Conservation (phyloP, 2,797 vertebrate species). For the Pelobates cultripes region DNA sequence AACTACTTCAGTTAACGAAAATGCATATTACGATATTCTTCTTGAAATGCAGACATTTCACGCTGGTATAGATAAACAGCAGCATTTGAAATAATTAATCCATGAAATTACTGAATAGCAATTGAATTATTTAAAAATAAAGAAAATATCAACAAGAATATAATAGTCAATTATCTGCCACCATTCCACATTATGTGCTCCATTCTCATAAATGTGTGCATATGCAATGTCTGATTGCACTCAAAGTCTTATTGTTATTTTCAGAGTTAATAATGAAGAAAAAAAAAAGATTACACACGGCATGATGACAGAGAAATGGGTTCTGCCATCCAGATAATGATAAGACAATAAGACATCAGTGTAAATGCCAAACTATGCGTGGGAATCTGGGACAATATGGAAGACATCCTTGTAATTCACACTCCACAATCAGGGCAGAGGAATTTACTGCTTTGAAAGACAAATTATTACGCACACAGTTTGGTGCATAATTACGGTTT, state of each 20-base stretch:
- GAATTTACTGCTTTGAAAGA: conserved; percentile 18
- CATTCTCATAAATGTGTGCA: neutral
- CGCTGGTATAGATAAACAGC: no score
- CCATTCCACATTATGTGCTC: neutral
- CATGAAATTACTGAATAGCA: neutral
- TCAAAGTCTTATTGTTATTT: neutral
- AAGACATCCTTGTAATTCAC: conserved; percentile 29
- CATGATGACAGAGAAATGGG: neutral
- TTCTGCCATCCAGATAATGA: conserved; percentile 17
- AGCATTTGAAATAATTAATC: neutral
- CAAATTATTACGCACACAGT: conserved; percentile 21
- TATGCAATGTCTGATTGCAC: neutral
- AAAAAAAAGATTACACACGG: neutral
- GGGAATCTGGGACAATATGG: conserved; percentile 38
- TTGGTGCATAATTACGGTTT: conserved; percentile 11
- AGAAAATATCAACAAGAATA: neutral
- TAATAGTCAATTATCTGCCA: neutral
- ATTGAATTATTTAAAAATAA: neutral
- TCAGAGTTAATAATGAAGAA: neutral
- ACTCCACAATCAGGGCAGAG: conserved; percentile 1
- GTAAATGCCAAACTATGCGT: conserved; percentile 7
- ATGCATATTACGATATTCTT: no score
- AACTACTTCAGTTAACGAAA: no score
- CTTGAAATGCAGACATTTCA: no score
- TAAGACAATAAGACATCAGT: conserved; percentile 26